A percentile compares a stretch with the other conserved stretches of the same genome.
phyloP scores from a whole-genome alignment of 2,113 vertebrate genomes.

The Aegotheles bennettii region DNA sequence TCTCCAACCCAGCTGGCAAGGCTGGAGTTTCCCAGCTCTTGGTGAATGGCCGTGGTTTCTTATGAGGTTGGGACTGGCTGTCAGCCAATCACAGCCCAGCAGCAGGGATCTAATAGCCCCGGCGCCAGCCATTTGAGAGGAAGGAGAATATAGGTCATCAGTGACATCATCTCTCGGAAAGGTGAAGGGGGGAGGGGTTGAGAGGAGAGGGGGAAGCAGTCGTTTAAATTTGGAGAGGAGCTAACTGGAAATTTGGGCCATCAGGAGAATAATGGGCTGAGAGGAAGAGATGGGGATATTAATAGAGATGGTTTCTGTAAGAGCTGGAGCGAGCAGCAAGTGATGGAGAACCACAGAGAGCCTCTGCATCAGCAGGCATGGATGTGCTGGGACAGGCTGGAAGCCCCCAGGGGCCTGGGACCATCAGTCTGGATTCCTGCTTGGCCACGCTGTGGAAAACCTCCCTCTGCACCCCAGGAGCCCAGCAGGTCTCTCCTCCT shows the following conservation, averaged over 20 bases:
- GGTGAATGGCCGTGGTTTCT: conserved; percentile 26
- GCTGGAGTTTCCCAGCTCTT: conserved; percentile 1
- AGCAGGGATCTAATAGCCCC: conserved; percentile 58
- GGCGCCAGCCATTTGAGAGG: conserved; percentile 54
- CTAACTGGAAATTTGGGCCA: conserved; percentile 65
- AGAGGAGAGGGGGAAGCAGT: not conserved
- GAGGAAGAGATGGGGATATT: conserved; percentile 48
- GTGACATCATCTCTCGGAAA: conserved; percentile 54
- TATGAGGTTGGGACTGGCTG: conserved; percentile 67
- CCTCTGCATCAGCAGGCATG: not conserved
- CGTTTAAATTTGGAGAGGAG: conserved; percentile 56
- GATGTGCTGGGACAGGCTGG: not conserved
- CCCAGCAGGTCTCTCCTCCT: not conserved
- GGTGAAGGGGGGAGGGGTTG: not conserved
- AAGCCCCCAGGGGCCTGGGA: not conserved
- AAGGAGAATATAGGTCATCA: conserved; percentile 55
- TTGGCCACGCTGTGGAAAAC: rapidly evolving
- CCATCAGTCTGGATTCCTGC: not conserved
- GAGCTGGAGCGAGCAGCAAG: not conserved
- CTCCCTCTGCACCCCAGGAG: not conserved
- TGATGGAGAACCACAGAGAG: not conserved
- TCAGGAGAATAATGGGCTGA: conserved; percentile 34
- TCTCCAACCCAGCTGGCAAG: not conserved
- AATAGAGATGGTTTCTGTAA: conserved; percentile 59
- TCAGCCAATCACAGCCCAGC: conserved; percentile 67